Evolutionary conservation across 2,888 invertebrate genomes (phyloP).

Genomic region (Electrophaes corylata): DNA sequence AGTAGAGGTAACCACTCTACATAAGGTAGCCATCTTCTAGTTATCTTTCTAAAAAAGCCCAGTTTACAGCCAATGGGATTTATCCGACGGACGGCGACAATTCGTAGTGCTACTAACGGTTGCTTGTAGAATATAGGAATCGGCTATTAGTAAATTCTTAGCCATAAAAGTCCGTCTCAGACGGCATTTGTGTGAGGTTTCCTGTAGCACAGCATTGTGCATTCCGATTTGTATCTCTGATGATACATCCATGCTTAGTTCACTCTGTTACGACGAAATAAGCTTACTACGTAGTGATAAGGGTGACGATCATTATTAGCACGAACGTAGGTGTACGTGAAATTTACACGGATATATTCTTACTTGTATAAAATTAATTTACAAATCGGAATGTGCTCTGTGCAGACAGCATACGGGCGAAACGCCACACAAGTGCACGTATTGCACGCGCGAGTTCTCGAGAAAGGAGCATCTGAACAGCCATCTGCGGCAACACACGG

Average conservation of each 20-base stretch:
- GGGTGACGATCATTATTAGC: conserved; percentile 7
- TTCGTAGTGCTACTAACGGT: neutral
- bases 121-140: neutral
- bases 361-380: conserved; percentile 37
- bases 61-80: neutral
- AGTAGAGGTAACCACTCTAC: too few species aligned
- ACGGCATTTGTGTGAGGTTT: conserved; percentile 77
- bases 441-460: conserved; percentile 83
- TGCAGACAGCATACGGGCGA: conserved; percentile 91
- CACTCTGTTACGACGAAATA: conserved; percentile 13
- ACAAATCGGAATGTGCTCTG: conserved; percentile 79
- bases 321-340: conserved; percentile 12
- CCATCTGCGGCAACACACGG: conserved; percentile 90
- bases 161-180: conserved; percentile 25
- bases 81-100: neutral
- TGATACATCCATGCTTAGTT: conserved; percentile 22
- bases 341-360: conserved; percentile 15
- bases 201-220: conserved; percentile 80
- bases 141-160: neutral
- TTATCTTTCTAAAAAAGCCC: too few species aligned
- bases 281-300: conserved; percentile 22
- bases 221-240: conserved; percentile 72
- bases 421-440: conserved; percentile 91
- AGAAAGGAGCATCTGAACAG: conserved; percentile 95
- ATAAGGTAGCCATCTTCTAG: too few species aligned